Conservation (phyloP, 2,113 vertebrate species). For the Galemys pyrenaicus region DNA sequence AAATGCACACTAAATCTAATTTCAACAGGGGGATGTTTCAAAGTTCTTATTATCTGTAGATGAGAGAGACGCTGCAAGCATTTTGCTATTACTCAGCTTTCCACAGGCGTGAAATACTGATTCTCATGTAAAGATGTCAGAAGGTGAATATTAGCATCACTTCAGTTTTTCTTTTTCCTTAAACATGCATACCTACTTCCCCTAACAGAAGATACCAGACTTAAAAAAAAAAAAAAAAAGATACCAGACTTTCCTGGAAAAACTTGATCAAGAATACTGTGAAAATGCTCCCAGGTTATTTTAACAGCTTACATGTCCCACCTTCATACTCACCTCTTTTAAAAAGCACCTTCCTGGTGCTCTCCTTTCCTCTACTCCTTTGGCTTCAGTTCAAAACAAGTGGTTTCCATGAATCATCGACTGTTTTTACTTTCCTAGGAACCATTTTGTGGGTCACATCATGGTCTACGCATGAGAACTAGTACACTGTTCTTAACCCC, state of each 20-base stretch:
- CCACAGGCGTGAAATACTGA: not conserved
- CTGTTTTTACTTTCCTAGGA: not conserved
- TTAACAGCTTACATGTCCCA: not conserved
- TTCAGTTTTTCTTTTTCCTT: not conserved
- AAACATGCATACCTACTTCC: not conserved
- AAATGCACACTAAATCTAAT: not conserved
- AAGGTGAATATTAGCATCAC: not conserved
- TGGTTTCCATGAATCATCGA: not conserved
- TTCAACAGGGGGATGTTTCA: not conserved
- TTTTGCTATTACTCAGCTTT: constrained; percentile 2
- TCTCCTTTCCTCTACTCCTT: not conserved
- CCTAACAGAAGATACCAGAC: not conserved
- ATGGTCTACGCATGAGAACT: not conserved
- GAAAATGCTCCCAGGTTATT: not conserved
- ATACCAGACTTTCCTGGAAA: not conserved
- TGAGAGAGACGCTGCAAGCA: not conserved
- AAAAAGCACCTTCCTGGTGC: not conserved
- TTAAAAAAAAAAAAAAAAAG: no score
- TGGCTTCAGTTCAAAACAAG: not conserved
- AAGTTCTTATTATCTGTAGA: not conserved
- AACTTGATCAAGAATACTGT: not conserved
- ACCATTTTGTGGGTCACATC: not conserved
- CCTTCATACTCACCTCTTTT: constrained; percentile 1
- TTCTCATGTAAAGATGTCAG: not conserved
- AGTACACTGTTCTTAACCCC: not conserved